Conservation (phyloP, 2,888 invertebrate species). For the Penaeus monodon region DNA sequence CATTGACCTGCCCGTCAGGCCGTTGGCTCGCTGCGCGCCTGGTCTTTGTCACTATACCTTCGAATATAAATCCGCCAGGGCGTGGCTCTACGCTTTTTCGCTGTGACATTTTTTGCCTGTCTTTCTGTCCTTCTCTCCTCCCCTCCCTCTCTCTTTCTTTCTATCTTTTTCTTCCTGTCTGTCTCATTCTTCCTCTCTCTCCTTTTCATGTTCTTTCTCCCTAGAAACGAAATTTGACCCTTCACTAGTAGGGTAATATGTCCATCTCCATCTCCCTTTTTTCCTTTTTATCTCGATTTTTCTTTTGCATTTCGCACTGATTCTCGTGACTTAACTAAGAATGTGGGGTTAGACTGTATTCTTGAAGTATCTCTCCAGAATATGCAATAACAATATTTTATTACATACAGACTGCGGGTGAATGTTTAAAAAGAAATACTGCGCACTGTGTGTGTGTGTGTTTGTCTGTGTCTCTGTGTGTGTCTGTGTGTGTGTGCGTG, state of each 20-base stretch:
- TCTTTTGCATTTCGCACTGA: not conserved
- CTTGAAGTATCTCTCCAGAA: no score
- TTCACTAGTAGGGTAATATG: not conserved
- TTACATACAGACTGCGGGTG: no score
- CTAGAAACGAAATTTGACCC: not conserved
- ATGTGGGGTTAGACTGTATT: no score
- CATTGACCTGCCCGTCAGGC: not conserved
- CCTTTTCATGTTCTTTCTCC: slow-evolving; percentile 4
- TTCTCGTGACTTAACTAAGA: not conserved
- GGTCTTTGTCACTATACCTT: not conserved
- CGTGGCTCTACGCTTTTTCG: not conserved
- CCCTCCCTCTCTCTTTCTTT: not conserved
- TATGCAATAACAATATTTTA: no score
- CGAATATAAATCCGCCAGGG: not conserved
- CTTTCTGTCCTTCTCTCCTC: not conserved
- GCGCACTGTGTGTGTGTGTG: no score
- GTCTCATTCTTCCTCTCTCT: not conserved
- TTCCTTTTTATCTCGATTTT: not conserved
- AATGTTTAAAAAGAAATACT: no score
- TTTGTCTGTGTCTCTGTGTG: no score
- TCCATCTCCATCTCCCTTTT: not conserved
- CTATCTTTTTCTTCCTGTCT: not conserved
- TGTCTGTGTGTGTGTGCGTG: no score
- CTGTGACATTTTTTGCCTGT: not conserved
- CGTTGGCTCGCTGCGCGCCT: not conserved